These are phyloP conservation scores for Coendou prehensilis DNA, from an alignment of 2,797 vertebrate species.

Conservation along the genomic window DNA sequence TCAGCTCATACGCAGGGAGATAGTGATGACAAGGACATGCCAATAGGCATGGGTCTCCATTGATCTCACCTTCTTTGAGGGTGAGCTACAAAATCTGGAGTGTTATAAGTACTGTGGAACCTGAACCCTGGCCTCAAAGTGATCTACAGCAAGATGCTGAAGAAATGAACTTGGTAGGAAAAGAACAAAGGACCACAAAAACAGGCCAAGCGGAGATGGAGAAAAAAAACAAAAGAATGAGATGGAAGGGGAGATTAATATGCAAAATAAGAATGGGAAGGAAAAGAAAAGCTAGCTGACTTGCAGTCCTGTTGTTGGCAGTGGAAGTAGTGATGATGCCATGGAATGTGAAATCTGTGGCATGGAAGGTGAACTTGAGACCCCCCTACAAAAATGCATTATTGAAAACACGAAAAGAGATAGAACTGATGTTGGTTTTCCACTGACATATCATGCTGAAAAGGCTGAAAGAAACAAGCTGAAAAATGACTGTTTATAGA, in stretches of 20 bases:
- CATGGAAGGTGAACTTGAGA: not conserved
- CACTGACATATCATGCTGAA: not conserved
- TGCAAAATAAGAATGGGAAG: not conserved
- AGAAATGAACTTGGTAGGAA: not conserved
- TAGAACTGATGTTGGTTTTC: not conserved
- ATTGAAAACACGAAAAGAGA: not conserved
- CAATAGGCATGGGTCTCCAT: not conserved
- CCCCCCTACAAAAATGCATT: accelerated
- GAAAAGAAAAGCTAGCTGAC: not conserved
- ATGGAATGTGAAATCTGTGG: not conserved
- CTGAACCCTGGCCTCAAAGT: not conserved
- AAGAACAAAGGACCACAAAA: constrained; percentile 24
- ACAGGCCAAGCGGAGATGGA: not conserved
- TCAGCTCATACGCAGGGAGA: not conserved
- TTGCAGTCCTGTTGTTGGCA: not conserved
- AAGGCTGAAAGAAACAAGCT: not conserved
- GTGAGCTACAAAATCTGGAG: not conserved
- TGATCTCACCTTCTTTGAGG: not conserved
- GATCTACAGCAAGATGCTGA: not conserved
- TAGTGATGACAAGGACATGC: not conserved
- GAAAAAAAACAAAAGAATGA: not conserved
- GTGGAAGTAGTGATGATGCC: accelerated
- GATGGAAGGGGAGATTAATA: not conserved
- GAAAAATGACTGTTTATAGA: not conserved
- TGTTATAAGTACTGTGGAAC: not conserved